These are phyloP conservation scores for Dolichomitus sp. DNA, from an alignment of 2,888 invertebrate species.

Conservation along the genomic window DNA sequence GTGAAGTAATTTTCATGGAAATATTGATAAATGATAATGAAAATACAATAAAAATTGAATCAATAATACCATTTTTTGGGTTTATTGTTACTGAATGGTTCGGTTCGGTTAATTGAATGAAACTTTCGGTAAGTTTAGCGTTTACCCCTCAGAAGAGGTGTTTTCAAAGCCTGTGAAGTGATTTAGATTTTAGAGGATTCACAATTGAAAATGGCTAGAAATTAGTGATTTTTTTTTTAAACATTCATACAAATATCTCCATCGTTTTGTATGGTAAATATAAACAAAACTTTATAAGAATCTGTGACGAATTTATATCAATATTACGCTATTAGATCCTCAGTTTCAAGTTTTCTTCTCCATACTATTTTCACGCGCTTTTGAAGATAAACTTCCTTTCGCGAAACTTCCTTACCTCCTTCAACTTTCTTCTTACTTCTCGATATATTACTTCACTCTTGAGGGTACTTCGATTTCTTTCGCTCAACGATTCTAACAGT, in stretches of 20 bases:
- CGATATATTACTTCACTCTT: neutral
- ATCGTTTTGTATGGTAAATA: neutral
- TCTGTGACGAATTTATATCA: neutral
- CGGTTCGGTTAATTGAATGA: no score
- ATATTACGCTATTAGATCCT: neutral
- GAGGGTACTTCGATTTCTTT: constrained; percentile 7
- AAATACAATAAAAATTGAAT: no score
- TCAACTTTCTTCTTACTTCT: neutral
- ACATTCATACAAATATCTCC: neutral
- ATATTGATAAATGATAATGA: no score
- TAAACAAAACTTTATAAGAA: neutral
- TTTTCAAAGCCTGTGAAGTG: no score
- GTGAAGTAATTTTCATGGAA: no score
- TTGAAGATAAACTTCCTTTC: constrained; percentile 2
- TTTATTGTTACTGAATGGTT: no score
- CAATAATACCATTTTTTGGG: no score
- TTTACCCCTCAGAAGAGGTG: no score
- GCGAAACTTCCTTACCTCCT: constrained; percentile 20
- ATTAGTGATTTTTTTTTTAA: no score
- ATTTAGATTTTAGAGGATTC: no score
- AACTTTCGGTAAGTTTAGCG: no score
- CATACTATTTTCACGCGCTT: constrained; percentile 20
- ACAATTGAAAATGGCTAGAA: no score
- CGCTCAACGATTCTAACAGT: neutral
- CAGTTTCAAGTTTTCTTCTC: constrained; percentile 16